Percentiles rank a stretch among this genome's conserved stretches.
Evolutionary conservation across 2,888 invertebrate species (phyloP).

Genomic region (Leptinotarsa peninsularis): DNA sequence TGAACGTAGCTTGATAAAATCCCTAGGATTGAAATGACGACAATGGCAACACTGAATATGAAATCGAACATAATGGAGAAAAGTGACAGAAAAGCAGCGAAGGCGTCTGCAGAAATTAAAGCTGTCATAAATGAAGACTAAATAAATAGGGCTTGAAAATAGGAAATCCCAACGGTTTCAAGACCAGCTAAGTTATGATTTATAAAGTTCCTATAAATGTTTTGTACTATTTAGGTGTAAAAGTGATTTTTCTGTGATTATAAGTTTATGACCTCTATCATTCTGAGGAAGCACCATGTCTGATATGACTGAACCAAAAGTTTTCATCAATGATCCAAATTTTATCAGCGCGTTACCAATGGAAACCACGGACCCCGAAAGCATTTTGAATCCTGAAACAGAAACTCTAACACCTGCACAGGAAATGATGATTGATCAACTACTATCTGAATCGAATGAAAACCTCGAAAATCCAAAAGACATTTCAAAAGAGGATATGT

Average conservation of each 20-base stretch:
- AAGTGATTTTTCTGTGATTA: constrained; percentile 38
- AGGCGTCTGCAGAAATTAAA: constrained; percentile 47
- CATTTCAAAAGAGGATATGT: constrained; percentile 41
- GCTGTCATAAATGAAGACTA: constrained; percentile 44
- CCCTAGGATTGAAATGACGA: background rate
- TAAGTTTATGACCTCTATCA: constrained; percentile 45
- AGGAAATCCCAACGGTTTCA: constrained; percentile 8
- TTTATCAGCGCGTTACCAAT: constrained; percentile 38
- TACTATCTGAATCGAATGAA: constrained; percentile 43
- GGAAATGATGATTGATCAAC: constrained; percentile 47
- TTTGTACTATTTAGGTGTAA: constrained; percentile 15
- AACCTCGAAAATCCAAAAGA: constrained; percentile 46
- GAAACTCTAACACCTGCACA: constrained; percentile 42
- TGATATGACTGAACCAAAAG: constrained; percentile 54
- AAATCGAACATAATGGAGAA: constrained; percentile 25
- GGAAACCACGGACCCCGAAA: constrained; percentile 36
- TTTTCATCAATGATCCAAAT: constrained; percentile 54
- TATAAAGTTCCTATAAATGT: constrained; percentile 29
- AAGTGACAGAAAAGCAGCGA: constrained; percentile 41
- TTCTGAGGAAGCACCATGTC: constrained; percentile 50
- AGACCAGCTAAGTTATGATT: constrained; percentile 24
- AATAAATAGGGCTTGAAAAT: constrained; percentile 35
- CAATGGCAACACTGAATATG: constrained; percentile 1
- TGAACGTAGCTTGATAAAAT: background rate
- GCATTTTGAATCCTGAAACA: constrained; percentile 31